These are phyloP conservation scores for Notolabrus celidotus DNA, from an alignment of 2,797 vertebrate genomes.

Conservation along the genomic window DNA sequence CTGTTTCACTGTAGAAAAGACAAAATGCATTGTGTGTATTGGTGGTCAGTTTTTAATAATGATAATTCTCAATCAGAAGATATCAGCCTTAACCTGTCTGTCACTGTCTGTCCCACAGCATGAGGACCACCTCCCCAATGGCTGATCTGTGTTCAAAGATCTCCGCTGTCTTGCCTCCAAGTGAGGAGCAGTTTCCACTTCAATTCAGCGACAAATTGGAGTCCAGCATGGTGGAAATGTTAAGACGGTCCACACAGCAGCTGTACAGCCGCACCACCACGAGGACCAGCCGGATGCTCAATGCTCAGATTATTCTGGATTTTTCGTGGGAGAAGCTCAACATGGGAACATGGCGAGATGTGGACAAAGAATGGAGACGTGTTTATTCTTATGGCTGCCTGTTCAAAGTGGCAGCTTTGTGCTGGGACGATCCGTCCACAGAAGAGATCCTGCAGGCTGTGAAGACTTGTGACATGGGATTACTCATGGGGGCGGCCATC, in stretches of 20 bases:
- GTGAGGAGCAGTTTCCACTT: slow-evolving; percentile 79
- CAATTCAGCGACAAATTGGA: slow-evolving; percentile 84
- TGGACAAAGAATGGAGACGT: slow-evolving; percentile 91
- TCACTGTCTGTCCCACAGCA: slow-evolving; percentile 45
- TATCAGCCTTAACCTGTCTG: too few species aligned
- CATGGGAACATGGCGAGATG: slow-evolving; percentile 88
- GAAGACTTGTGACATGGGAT: slow-evolving; percentile 89
- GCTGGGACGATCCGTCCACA: slow-evolving; percentile 56
- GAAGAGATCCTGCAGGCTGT: slow-evolving; percentile 76
- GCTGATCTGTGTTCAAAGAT: slow-evolving; percentile 81
- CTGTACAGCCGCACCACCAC: slow-evolving; percentile 72
- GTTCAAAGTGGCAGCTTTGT: slow-evolving; percentile 88
- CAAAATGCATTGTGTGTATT: background rate
- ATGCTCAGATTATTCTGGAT: slow-evolving; percentile 87
- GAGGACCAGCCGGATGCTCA: slow-evolving; percentile 54
- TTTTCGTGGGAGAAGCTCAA: slow-evolving; percentile 94
- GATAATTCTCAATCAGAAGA: too few species aligned
- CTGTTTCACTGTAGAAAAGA: slow-evolving; percentile 53
- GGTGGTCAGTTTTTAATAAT: too few species aligned
- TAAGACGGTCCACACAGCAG: slow-evolving; percentile 77
- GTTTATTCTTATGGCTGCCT: slow-evolving; percentile 91
- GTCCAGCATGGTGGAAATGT: slow-evolving; percentile 73
- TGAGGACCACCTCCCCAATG: slow-evolving; percentile 60
- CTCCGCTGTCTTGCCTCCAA: slow-evolving; percentile 75
- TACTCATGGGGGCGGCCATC: slow-evolving; percentile 91